Evolutionary conservation across 2,888 invertebrate genomes (phyloP), one percentile per base, ranked within the genome.

Genomic region (Andrena camellia): DNA sequence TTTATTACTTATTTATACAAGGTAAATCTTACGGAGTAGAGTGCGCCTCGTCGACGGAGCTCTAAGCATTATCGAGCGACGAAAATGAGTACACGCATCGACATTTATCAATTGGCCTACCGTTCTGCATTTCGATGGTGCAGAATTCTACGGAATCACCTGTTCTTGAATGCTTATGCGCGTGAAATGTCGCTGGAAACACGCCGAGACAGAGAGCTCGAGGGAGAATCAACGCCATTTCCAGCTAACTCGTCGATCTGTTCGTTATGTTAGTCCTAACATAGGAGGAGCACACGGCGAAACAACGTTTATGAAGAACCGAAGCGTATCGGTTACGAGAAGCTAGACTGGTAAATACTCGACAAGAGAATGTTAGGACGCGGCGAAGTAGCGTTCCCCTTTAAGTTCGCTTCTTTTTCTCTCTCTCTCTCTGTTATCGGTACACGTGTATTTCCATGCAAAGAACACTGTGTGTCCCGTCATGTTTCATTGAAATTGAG

Each of bases 1-100:
- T 50, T 78, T 67, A 33, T 20, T 50, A 35, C 31, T 52, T 71
- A 71, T 71, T 71, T 80, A 70, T 66, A n/a, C 66, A 78, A 50
- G 50, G 8, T 54, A 67, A 67, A 72, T 71, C 48, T 78, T 80
- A 13, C 26, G 48, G 17, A 26, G 10, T 67, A 48, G 23, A 13
- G 66, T 29, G 64, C 64, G 35, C 48, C 57, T 57, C 60, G 57
- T 17, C 31, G 6, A 7, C 8, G n/a, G 10, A 31, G n/a, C 42
- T 23, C 57, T n/a, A 29, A 42, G 29, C 29, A 59, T 20, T 29
- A 7, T 20, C 59, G 29, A 48, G 35, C 42, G 59, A 48, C 69
- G 69, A 57, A 35, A 57, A 35, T 13, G n/a, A 20, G 20, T 8
- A 20, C 7, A 7, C 20, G 42, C 52, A n/a, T 52, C 23, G 23